phyloP scores from a whole-genome alignment of 2,888 invertebrate species.

The Perizoma flavofasciatum region DNA sequence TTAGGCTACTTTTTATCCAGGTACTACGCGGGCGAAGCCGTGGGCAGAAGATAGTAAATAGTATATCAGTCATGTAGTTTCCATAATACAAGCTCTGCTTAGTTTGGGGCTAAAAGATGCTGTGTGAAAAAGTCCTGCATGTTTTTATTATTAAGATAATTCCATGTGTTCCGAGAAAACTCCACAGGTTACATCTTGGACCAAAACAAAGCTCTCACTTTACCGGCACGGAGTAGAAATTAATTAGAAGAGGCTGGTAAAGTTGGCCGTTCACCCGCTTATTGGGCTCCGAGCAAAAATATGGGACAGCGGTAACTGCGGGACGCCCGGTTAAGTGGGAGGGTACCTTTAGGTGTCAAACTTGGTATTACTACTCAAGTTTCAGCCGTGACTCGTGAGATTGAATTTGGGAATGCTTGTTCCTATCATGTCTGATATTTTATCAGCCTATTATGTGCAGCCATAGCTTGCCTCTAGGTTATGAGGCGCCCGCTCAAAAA shows the following conservation, averaged over 20 bases:
- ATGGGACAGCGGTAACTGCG: slow-evolving; percentile 64
- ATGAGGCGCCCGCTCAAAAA: too few relatives aligned
- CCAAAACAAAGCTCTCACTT: slow-evolving; percentile 56
- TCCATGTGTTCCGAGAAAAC: not conserved
- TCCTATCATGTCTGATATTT: not conserved
- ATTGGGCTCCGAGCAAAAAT: slow-evolving; percentile 77
- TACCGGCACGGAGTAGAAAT: slow-evolving; percentile 76
- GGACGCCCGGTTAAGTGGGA: slow-evolving; percentile 31
- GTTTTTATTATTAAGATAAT: too few relatives aligned
- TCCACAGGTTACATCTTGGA: slow-evolving; percentile 25
- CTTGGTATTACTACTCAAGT: slow-evolving; percentile 31
- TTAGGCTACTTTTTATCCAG: too few relatives aligned
- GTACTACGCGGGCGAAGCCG: too few relatives aligned
- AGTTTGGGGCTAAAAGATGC: too few relatives aligned
- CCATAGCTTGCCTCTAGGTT: too few relatives aligned
- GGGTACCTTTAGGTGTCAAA: slow-evolving; percentile 33
- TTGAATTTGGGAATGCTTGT: slow-evolving; percentile 13
- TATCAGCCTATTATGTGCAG: not conserved
- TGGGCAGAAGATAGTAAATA: too few relatives aligned
- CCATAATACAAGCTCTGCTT: too few relatives aligned
- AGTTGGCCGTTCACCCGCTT: slow-evolving; percentile 70
- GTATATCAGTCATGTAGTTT: too few relatives aligned
- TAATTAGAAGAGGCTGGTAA: slow-evolving; percentile 80
- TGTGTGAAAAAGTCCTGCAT: too few relatives aligned
- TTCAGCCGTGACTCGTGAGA: slow-evolving; percentile 16